phyloP scores from a whole-genome alignment of 1,140 invertebrate species.

The Calephelis virginiensis region DNA sequence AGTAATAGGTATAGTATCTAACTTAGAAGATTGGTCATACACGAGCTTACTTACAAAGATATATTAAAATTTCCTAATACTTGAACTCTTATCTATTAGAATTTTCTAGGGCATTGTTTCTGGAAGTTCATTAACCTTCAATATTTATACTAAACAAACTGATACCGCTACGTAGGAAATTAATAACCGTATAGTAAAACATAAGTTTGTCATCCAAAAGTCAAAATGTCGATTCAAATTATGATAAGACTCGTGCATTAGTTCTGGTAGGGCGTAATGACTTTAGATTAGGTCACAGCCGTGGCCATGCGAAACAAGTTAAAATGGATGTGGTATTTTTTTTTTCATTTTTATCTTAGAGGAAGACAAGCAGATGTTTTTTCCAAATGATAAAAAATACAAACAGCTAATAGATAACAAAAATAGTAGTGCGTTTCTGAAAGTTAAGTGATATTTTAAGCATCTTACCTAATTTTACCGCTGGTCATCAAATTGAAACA shows the following conservation, averaged over 20 bases:
- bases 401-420: too few species aligned
- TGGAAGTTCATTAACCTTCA: slow-evolving; percentile 38
- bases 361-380: neutral
- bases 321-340: slow-evolving; percentile 26
- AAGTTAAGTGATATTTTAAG: too few species aligned
- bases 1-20: too few species aligned
- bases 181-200: slow-evolving; percentile 74
- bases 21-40: too few species aligned
- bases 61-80: too few species aligned
- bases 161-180: slow-evolving; percentile 50
- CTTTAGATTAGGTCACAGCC: slow-evolving; percentile 28
- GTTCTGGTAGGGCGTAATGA: slow-evolving; percentile 72
- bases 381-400: too few species aligned
- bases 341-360: neutral
- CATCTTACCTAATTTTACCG: too few species aligned
- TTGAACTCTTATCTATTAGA: too few species aligned
- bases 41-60: too few species aligned
- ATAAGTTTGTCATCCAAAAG: slow-evolving; percentile 71
- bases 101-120: neutral
- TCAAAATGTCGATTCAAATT: slow-evolving; percentile 73
- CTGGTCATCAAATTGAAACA: too few species aligned
- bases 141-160: slow-evolving; percentile 45
- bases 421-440: too few species aligned
- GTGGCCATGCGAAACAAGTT: slow-evolving; percentile 15
- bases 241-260: slow-evolving; percentile 70